These are phyloP conservation scores for Danio kyathit DNA, from an alignment of 2,797 vertebrate genomes.

Conservation along the genomic window DNA sequence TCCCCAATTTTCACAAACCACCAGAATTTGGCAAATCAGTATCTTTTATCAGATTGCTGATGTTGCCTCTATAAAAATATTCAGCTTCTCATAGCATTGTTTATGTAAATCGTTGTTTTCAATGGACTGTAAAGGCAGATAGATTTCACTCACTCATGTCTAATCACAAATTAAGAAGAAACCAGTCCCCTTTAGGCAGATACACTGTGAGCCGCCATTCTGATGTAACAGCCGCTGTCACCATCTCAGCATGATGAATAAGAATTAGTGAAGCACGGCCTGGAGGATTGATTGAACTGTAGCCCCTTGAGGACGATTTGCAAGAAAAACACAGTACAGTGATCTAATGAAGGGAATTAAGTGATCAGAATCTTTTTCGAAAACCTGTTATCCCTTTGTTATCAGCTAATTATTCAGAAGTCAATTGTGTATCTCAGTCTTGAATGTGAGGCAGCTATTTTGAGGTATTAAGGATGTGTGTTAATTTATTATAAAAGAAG, in stretches of 20 bases:
- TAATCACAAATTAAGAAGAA: slow-evolving; percentile 55
- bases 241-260: slow-evolving; percentile 19
- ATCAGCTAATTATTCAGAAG: slow-evolving; percentile 63
- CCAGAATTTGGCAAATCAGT: background rate
- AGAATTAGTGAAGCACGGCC: slow-evolving; percentile 33
- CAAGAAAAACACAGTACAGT: slow-evolving; percentile 22
- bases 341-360: slow-evolving; percentile 61
- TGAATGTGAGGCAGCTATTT: background rate
- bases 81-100: background rate
- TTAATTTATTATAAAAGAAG: background rate
- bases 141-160: slow-evolving; percentile 22
- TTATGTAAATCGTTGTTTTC: background rate
- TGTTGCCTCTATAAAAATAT: background rate
- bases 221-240: slow-evolving; percentile 39
- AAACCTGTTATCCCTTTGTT: slow-evolving; percentile 62
- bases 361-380: slow-evolving; percentile 55
- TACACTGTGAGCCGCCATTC: slow-evolving; percentile 29
- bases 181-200: slow-evolving; percentile 41
- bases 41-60: background rate
- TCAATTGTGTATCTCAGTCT: background rate
- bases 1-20: background rate
- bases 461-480: background rate
- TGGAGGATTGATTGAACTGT: slow-evolving; percentile 50
- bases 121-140: background rate
- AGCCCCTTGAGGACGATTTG: slow-evolving; percentile 39